phyloP scores from a whole-genome alignment of 2,113 vertebrate genomes.

The Beaufortia kweichowensis region DNA sequence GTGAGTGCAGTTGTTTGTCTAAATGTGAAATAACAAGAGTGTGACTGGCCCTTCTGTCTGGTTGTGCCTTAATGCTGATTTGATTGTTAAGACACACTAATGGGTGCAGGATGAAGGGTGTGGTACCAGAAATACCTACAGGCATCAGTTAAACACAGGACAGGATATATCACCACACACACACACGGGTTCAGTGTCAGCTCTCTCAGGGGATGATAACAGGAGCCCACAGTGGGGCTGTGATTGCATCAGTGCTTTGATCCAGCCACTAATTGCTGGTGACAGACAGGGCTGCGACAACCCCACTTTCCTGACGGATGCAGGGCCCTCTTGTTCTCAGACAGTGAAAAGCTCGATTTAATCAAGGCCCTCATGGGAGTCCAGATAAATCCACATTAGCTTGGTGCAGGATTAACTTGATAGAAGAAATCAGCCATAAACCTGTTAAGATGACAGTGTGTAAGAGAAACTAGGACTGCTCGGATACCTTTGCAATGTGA shows the following conservation, averaged over 20 bases:
- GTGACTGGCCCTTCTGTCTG: conserved; percentile 30
- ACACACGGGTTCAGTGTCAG: conserved; percentile 51
- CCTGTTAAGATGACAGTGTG: conserved; percentile 54
- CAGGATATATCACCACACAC: conserved; percentile 38
- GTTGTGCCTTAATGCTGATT: conserved; percentile 30
- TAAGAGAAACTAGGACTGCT: not conserved
- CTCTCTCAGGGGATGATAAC: conserved; percentile 65
- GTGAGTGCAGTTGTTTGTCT: conserved; percentile 24
- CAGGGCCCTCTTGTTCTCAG: conserved; percentile 51
- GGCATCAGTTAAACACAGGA: conserved; percentile 47
- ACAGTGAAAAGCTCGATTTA: conserved; percentile 62
- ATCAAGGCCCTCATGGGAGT: conserved; percentile 66
- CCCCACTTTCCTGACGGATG: conserved; percentile 42
- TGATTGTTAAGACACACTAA: conserved; percentile 29
- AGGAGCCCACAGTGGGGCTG: conserved; percentile 62
- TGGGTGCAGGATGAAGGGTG: conserved; percentile 21
- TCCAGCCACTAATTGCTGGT: conserved; percentile 69
- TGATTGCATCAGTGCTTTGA: conserved; percentile 72
- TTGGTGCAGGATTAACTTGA: conserved; percentile 59
- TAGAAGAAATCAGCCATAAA: conserved; percentile 55
- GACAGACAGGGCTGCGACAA: conserved; percentile 63
- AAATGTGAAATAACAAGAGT: conserved; percentile 3
- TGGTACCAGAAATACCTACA: conserved; percentile 41
- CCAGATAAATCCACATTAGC: conserved; percentile 66
- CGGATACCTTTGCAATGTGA: conserved; percentile 1